A percentile compares a stretch with the other conserved stretches of the same genome.
These are phyloP conservation scores for Baccha elongata DNA, from an alignment of 2,888 invertebrate species.

Conservation along the genomic window DNA sequence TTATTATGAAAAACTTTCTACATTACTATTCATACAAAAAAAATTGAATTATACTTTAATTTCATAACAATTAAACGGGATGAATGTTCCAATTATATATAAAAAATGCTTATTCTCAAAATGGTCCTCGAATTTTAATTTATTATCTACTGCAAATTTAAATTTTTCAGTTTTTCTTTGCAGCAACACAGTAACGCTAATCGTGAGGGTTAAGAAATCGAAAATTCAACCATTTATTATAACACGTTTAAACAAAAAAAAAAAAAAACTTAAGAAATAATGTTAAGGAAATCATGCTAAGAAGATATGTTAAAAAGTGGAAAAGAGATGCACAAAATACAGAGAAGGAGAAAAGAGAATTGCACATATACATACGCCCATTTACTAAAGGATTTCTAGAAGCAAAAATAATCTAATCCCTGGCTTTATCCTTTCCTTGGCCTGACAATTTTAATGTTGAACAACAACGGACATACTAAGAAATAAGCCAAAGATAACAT, in stretches of 20 bases:
- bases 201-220: no score
- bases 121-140: no score
- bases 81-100: no score
- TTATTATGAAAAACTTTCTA: no score
- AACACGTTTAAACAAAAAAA: not conserved
- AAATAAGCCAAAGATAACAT: not conserved
- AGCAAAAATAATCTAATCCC: slow-evolving; percentile 19
- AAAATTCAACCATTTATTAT: not conserved
- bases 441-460: not conserved
- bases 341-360: not conserved
- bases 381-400: slow-evolving; percentile 9
- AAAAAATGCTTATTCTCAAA: no score
- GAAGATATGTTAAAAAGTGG: not conserved
- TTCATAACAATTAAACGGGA: no score
- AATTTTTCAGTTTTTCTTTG: no score
- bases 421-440: slow-evolving; percentile 26
- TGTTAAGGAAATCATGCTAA: not conserved
- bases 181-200: no score
- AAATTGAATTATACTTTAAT: no score
- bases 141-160: no score
- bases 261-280: not conserved
- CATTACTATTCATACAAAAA: no score
- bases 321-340: not conserved
- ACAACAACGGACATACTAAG: not conserved
- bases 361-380: not conserved